phyloP scores from a whole-genome alignment of 2,113 vertebrate species.

The Fregata magnificens region DNA sequence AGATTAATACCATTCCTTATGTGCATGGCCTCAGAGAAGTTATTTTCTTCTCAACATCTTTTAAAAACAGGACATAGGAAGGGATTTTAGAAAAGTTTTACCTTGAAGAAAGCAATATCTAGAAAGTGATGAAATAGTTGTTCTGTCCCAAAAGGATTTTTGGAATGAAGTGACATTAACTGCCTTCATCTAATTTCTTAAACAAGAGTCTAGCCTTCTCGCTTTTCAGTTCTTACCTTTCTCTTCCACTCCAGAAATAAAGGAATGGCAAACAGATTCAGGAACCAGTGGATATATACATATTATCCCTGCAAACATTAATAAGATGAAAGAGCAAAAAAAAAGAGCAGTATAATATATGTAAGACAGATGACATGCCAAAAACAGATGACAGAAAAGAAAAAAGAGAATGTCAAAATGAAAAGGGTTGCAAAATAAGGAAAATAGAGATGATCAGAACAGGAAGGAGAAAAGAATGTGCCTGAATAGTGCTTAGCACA shows the following conservation, averaged over 20 bases:
- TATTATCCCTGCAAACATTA: background rate
- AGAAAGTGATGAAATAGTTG: background rate
- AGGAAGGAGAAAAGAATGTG: background rate
- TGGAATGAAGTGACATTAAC: background rate
- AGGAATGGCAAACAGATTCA: background rate
- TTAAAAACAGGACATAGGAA: background rate
- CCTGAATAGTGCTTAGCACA: background rate
- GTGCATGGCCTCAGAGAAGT: background rate
- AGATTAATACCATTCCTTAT: background rate
- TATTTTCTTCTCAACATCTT: background rate
- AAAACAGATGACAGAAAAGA: background rate
- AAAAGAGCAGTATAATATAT: background rate
- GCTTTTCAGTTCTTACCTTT: background rate
- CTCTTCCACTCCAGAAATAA: slow-evolving; percentile 8
- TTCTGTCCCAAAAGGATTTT: background rate
- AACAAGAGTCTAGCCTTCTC: slow-evolving; percentile 1
- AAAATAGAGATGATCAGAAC: background rate
- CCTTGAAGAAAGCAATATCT: background rate
- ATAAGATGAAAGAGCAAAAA: background rate
- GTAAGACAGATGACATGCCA: background rate
- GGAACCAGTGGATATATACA: background rate
- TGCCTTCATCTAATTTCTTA: slow-evolving; percentile 10
- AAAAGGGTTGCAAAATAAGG: background rate
- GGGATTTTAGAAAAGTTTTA: background rate
- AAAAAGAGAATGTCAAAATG: background rate